Evolutionary conservation across 2,797 vertebrate genomes (phyloP).

Genomic region (Spea hammondii): DNA sequence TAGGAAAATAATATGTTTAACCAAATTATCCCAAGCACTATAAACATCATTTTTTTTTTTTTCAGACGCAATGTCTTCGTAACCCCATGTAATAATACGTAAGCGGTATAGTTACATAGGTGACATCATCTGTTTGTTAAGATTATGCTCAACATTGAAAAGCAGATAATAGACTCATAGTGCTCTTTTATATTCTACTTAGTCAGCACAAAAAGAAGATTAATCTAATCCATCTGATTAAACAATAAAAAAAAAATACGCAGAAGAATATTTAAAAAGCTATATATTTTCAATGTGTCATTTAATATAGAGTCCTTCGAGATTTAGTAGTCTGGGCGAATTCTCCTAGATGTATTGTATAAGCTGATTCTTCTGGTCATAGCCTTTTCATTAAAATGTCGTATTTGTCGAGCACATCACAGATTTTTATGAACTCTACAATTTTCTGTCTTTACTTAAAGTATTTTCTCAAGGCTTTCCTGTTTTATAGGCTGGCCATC

Average conservation of each 20-base stretch:
- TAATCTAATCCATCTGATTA: slow-evolving; percentile 29
- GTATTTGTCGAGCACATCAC: too few species aligned
- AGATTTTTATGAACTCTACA: too few species aligned
- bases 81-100: slow-evolving; percentile 12
- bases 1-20: background rate
- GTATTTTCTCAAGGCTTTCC: too few species aligned
- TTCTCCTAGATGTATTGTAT: background rate
- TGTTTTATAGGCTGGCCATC: too few species aligned
- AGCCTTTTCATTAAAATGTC: too few species aligned
- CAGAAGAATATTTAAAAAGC: background rate
- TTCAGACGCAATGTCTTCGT: slow-evolving; percentile 11
- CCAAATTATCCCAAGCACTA: background rate
- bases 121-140: slow-evolving; percentile 21
- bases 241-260: background rate
- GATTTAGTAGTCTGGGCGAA: background rate
- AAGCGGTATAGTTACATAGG: slow-evolving; percentile 5
- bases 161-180: slow-evolving; percentile 12
- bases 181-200: slow-evolving; percentile 22
- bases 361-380: too few species aligned
- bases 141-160: background rate
- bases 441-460: too few species aligned
- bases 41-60: background rate
- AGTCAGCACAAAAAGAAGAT: slow-evolving; percentile 21
- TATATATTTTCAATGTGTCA: slow-evolving; percentile 7
- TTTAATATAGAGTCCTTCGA: slow-evolving; percentile 14